Conservation (phyloP, 2,888 invertebrate genomes). For the Ditula angustiorana region DNA sequence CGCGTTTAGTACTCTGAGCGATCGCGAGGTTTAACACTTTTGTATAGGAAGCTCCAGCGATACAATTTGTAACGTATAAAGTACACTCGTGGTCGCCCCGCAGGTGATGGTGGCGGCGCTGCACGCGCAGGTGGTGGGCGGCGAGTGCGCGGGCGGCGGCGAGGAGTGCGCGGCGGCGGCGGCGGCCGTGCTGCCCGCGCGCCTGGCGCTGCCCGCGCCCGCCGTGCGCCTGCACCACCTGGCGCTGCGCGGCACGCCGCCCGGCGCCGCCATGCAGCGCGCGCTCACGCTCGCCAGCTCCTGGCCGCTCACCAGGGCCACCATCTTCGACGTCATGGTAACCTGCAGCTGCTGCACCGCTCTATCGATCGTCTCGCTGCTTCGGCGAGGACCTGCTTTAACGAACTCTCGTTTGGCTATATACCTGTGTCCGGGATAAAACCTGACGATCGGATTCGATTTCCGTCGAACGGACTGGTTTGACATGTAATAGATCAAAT, state of each 20-base stretch:
- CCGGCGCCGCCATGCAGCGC: constrained; percentile 95
- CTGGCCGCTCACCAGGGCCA: constrained; percentile 97
- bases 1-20: too few species aligned
- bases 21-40: background rate
- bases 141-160: constrained; percentile 90
- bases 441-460: too few species aligned
- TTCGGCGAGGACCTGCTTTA: too few species aligned
- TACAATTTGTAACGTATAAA: too few species aligned
- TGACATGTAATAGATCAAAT: too few species aligned
- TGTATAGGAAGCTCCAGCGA: too few species aligned
- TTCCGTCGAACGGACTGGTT: too few species aligned
- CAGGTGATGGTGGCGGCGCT: constrained; percentile 97
- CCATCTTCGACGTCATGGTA: constrained; percentile 97
- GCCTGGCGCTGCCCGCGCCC: constrained; percentile 93
- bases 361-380: background rate
- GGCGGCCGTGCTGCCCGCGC: constrained; percentile 91
- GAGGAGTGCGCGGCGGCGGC: constrained; percentile 90
- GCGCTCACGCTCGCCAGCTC: constrained; percentile 96
- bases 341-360: constrained; percentile 51
- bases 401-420: too few species aligned
- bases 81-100: background rate
- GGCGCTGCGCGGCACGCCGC: constrained; percentile 93
- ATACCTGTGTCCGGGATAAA: too few species aligned
- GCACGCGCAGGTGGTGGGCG: constrained; percentile 96
- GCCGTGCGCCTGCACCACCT: constrained; percentile 97